phyloP scores from a whole-genome alignment of 1,140 invertebrate species.

The Leguminivora glycinivorella region DNA sequence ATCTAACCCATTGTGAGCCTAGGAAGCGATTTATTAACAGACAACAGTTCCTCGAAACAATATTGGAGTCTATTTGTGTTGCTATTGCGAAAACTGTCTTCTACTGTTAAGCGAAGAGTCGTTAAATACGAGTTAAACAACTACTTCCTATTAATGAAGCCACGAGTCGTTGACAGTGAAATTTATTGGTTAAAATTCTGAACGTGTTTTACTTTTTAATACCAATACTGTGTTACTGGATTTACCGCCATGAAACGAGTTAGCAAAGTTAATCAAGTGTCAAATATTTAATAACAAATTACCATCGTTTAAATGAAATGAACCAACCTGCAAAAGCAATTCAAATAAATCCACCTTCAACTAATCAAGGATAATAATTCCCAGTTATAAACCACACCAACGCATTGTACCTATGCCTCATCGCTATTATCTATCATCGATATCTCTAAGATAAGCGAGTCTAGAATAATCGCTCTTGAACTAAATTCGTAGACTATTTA shows the following conservation, averaged over 20 bases:
- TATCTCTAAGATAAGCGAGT: constrained; percentile 20
- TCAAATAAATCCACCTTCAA: not conserved
- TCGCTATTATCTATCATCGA: constrained; percentile 15
- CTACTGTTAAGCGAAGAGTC: not conserved
- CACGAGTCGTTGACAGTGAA: not conserved
- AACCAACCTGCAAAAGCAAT: too few species aligned
- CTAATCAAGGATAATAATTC: constrained; percentile 15
- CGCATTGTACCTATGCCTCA: constrained; percentile 2
- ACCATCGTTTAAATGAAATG: too few species aligned
- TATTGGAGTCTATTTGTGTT: constrained; percentile 10
- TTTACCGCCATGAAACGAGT: not conserved
- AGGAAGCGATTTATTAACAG: not conserved
- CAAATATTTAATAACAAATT: not conserved
- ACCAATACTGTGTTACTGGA: not conserved
- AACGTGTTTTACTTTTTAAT: not conserved
- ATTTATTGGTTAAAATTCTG: not conserved
- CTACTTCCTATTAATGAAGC: not conserved
- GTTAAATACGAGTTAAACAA: not conserved
- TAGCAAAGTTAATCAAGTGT: not conserved
- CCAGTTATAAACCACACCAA: constrained; percentile 11
- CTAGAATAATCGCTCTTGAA: constrained; percentile 19
- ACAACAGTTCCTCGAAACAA: not conserved
- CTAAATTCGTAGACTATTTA: not conserved
- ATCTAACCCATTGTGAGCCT: not conserved
- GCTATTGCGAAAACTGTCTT: constrained; percentile 12